Percentiles rank a stretch among this genome's conserved stretches.
These are phyloP conservation scores for Macrophya annulata DNA, from an alignment of 2,888 invertebrate species.

Conservation along the genomic window DNA sequence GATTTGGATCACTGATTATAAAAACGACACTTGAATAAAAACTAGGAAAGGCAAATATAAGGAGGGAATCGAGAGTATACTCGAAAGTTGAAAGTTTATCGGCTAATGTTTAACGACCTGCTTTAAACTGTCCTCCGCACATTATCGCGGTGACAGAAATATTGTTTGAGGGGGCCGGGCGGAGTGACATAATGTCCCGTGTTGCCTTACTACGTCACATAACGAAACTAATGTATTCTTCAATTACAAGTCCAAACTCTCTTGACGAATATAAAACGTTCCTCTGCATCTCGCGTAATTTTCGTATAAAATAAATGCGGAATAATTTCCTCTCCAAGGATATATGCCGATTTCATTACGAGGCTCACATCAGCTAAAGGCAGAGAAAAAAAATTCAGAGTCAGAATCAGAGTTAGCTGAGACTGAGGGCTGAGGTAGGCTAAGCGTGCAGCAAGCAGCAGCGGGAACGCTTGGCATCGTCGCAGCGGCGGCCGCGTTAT, in stretches of 20 bases:
- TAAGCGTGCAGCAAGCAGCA: conserved; percentile 37
- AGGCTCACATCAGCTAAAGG: not conserved
- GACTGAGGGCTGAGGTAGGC: conserved; percentile 10
- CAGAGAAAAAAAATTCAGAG: not conserved
- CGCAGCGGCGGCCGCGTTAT: conserved; percentile 43
- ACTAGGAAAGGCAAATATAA: not conserved
- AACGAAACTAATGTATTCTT: conserved; percentile 41
- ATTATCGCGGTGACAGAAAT: conserved; percentile 45
- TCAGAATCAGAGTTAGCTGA: not conserved
- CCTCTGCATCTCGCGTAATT: not conserved
- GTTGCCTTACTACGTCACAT: conserved; percentile 53
- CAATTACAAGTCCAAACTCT: conserved; percentile 35
- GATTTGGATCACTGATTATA: conserved; percentile 48
- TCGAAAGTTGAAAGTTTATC: not conserved
- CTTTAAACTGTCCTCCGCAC: not conserved
- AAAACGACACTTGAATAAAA: not conserved
- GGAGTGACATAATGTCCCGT: conserved; percentile 54
- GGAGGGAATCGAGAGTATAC: conserved; percentile 16
- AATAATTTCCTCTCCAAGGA: not conserved
- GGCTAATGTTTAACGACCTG: not conserved
- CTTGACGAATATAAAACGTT: conserved; percentile 19
- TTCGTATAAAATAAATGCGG: not conserved
- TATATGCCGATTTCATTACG: not conserved
- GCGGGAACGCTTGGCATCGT: conserved; percentile 54
- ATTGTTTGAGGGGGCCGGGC: conserved; percentile 54